phyloP scores from a whole-genome alignment of 2,888 invertebrate genomes.

The Blera fallax region DNA sequence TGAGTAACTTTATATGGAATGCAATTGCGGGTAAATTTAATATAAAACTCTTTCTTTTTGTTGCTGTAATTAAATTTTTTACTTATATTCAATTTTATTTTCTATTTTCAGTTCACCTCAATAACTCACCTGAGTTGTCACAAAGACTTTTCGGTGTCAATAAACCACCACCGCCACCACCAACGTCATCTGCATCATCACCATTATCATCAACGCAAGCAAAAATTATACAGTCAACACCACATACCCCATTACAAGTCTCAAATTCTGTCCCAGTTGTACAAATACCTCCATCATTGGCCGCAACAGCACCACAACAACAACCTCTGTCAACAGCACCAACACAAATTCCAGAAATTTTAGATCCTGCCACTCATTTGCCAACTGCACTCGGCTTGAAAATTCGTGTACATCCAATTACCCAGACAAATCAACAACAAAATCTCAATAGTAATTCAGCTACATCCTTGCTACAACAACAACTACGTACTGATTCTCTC shows the following conservation, averaged over 20 bases:
- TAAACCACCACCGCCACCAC: constrained; percentile 59
- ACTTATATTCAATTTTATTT: neutral
- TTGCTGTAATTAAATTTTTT: no score
- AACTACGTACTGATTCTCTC: constrained; percentile 76
- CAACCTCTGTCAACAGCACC: constrained; percentile 31
- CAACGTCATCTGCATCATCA: constrained; percentile 20
- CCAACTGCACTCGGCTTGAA: constrained; percentile 79
- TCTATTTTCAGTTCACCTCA: constrained; percentile 75
- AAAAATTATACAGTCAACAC: constrained; percentile 36
- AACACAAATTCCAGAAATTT: constrained; percentile 58
- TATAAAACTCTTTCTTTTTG: no score
- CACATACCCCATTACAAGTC: constrained; percentile 43
- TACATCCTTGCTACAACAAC: constrained; percentile 79
- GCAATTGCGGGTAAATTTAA: no score
- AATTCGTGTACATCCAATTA: constrained; percentile 76
- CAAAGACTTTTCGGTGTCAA: constrained; percentile 79
- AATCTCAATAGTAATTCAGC: constrained; percentile 67
- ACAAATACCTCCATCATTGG: constrained; percentile 46
- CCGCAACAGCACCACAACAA: constrained; percentile 22
- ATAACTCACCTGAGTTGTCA: constrained; percentile 79
- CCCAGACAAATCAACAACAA: constrained; percentile 62
- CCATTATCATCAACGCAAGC: constrained; percentile 30
- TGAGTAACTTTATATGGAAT: no score
- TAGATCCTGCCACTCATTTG: constrained; percentile 75
- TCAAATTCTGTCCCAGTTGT: constrained; percentile 44